Evolutionary conservation across 2,888 invertebrate genomes (phyloP).

Genomic region (Disparrhopalites patrizii): DNA sequence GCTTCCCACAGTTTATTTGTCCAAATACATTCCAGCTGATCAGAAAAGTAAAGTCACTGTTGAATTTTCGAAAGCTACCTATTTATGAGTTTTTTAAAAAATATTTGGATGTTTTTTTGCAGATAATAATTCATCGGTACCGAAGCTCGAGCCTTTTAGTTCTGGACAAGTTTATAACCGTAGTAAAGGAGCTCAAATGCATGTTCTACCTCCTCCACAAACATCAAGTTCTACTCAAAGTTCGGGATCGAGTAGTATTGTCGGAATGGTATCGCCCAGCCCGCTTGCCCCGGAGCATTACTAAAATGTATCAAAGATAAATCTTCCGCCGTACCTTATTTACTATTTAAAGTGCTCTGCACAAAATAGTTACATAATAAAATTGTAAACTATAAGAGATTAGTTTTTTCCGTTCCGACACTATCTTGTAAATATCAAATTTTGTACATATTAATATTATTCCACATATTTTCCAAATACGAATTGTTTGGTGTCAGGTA

Average conservation of each 20-base stretch:
- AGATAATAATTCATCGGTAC: conserved; percentile 51
- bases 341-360: too few species aligned
- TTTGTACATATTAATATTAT: too few species aligned
- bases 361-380: too few species aligned
- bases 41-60: conserved; percentile 47
- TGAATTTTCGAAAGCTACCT: too few species aligned
- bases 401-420: too few species aligned
- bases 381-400: too few species aligned
- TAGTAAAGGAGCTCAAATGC: conserved; percentile 85
- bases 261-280: conserved; percentile 11
- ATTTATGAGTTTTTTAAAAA: not conserved
- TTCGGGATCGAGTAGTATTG: not conserved
- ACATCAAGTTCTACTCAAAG: conserved; percentile 16
- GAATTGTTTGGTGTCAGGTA: too few species aligned
- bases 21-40: conserved; percentile 77
- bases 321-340: too few species aligned
- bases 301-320: too few species aligned
- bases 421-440: too few species aligned
- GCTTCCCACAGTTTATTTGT: conserved; percentile 78
- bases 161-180: conserved; percentile 90
- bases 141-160: conserved; percentile 80
- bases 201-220: conserved; percentile 63
- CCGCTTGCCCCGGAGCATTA: not conserved
- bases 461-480: too few species aligned
- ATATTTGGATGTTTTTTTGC: not conserved